Evolutionary conservation across 2,113 vertebrate species (phyloP).

Genomic region (Eptesicus fuscus): DNA sequence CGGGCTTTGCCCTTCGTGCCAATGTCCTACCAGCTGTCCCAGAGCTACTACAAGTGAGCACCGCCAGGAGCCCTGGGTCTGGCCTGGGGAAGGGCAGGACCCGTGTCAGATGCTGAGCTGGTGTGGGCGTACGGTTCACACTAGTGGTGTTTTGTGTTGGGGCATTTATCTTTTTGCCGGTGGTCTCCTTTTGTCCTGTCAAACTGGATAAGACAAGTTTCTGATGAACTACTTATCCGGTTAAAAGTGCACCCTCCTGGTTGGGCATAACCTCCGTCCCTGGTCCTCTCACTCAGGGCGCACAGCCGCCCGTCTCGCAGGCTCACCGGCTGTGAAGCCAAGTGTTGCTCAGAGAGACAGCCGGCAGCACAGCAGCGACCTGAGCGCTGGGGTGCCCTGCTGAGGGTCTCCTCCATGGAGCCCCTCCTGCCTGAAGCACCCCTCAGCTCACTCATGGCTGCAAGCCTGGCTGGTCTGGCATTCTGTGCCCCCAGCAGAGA

Average conservation of each 20-base stretch:
- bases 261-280: too few relatives aligned
- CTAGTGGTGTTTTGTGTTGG: fast-evolving
- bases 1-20: conserved; percentile 92
- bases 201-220: neutral
- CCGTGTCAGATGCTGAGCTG: neutral
- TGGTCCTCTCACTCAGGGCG: neutral
- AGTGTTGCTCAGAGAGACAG: fast-evolving
- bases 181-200: neutral
- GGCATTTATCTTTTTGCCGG: neutral
- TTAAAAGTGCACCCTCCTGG: neutral
- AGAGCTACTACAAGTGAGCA: conserved; percentile 91
- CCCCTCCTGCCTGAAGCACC: neutral
- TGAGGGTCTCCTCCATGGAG: too few relatives aligned
- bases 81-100: neutral
- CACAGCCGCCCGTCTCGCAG: fast-evolving
- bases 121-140: fast-evolving
- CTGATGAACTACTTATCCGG: too few relatives aligned
- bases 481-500: neutral
- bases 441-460: neutral
- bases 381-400: neutral
- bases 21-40: conserved; percentile 98
- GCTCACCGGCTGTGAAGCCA: neutral
- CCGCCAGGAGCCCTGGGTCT: neutral
- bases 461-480: fast-evolving
- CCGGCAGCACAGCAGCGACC: fast-evolving